Conservation (phyloP, 2,113 vertebrate species). For the Monopterus albus region DNA sequence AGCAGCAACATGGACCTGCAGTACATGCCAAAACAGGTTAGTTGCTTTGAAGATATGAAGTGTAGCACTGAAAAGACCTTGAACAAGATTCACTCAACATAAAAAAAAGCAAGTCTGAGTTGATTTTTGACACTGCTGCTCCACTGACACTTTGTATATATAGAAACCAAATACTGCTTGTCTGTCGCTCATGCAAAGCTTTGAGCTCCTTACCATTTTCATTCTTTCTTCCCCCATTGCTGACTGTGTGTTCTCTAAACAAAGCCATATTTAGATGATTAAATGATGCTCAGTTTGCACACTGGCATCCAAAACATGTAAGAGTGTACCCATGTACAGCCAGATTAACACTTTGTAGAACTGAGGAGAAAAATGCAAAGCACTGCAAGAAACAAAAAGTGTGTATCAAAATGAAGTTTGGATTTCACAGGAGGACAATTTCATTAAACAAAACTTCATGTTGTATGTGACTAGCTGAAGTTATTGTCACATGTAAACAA, state of each 20-base stretch:
- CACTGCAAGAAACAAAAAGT: neutral
- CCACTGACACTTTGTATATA: conserved; percentile 1
- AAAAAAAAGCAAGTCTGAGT: neutral
- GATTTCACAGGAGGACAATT: neutral
- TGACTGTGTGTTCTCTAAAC: conserved; percentile 19
- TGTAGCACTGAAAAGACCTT: conserved; percentile 9
- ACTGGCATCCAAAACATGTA: conserved; percentile 11
- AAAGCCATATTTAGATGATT: conserved; percentile 45
- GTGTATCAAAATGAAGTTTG: neutral
- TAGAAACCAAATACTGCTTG: neutral
- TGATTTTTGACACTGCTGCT: conserved; percentile 10
- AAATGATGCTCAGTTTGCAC: neutral
- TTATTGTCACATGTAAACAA: conserved; percentile 1
- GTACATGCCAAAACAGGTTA: conserved; percentile 23
- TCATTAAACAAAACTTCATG: neutral
- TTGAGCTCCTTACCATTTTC: neutral
- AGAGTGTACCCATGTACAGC: no score
- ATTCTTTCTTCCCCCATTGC: conserved; percentile 15
- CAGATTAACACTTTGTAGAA: neutral
- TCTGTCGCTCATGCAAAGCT: neutral
- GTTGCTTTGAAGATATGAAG: conserved; percentile 42
- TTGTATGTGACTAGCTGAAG: neutral
- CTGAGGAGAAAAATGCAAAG: neutral
- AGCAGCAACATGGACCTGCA: conserved; percentile 28
- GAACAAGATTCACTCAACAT: conserved; percentile 1